Evolutionary conservation across 2,113 vertebrate genomes (phyloP).

Genomic region (Sebastes fasciatus): DNA sequence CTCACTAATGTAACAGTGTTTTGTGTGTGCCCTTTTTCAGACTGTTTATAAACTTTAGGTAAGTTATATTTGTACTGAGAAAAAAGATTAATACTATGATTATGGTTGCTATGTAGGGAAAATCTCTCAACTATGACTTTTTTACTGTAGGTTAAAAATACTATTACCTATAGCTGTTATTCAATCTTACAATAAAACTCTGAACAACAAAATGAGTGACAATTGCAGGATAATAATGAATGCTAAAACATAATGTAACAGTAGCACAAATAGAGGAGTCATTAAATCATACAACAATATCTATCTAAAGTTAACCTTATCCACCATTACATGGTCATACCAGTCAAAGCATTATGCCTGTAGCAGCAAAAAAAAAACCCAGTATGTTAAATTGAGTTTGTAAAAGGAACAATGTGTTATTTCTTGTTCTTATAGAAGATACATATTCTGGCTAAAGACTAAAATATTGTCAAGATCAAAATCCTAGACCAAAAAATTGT

Average conservation of each 20-base stretch:
- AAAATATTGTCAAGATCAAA: neutral
- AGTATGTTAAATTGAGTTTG: neutral
- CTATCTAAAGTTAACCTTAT: neutral
- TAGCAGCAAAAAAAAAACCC: too few relatives aligned
- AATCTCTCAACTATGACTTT: neutral
- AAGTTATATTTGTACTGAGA: neutral
- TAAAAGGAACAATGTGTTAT: neutral
- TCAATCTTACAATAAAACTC: neutral
- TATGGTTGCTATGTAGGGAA: neutral
- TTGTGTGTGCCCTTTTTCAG: neutral
- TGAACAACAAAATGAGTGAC: too few relatives aligned
- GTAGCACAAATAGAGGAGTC: neutral
- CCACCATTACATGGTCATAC: neutral
- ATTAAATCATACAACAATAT: neutral
- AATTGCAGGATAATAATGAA: neutral
- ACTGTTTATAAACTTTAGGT: neutral
- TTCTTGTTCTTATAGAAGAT: neutral
- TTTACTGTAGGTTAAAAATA: neutral
- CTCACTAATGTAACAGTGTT: neutral
- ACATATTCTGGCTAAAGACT: neutral
- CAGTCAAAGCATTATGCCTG: too few relatives aligned
- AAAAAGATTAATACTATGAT: neutral
- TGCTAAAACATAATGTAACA: neutral
- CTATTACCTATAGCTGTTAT: too few relatives aligned
- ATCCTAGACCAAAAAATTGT: neutral